Base-by-base conservation (phyloP, 2,113 vertebrate species). In the Anolis sagrei region DNA sequence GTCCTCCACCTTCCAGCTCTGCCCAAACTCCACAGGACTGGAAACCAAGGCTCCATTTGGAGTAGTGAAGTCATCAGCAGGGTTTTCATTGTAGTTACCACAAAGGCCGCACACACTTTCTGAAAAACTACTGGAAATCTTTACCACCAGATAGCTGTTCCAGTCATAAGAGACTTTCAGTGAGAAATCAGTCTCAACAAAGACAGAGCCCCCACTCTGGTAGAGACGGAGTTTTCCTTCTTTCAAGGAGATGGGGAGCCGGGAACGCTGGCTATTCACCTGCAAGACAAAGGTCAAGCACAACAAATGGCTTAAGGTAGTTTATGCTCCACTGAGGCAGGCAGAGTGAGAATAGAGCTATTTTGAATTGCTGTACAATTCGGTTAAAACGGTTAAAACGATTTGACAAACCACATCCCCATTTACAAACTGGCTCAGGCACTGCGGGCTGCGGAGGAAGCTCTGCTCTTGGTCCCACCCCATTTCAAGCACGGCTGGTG, bases 141-240 rank as follows among this genome's bases (percentile, higher is more conserved):
- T 92, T 39, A 97, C 86, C 23, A 93, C 68, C 48, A 97, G 83
- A 10, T 87, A 86, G 77, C 93, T 87, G 0, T 94, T 90, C 97
- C 97, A 97, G 85, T 97, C 90, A 2, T 96, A 97, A 7, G 93
- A 83, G 19, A 97, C 89, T 36, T 34, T 91, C 62, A 97, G 89
- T 2, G 82, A 89, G 88, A 97, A 97, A 74, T 90, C 61, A 0
- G 92, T 91, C 39, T 94, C 81, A 1, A 98, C 84, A 54, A 95
- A 10, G 1, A 93, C 64, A 7, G 80, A 94, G 7, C 76, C 92
- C 8, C 96, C 96, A 0, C 94, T 95, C 34, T 95, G 95, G 19
- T 27, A 89, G 1, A 97, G 51, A 0, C 0, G 68, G 68, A 97
- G 49, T 14, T 94, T 94, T 19, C 89, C 92, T 8, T 80, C 48